Evolutionary conservation across 1,140 invertebrate species (phyloP).

Genomic region (Diorhabda elongata): DNA sequence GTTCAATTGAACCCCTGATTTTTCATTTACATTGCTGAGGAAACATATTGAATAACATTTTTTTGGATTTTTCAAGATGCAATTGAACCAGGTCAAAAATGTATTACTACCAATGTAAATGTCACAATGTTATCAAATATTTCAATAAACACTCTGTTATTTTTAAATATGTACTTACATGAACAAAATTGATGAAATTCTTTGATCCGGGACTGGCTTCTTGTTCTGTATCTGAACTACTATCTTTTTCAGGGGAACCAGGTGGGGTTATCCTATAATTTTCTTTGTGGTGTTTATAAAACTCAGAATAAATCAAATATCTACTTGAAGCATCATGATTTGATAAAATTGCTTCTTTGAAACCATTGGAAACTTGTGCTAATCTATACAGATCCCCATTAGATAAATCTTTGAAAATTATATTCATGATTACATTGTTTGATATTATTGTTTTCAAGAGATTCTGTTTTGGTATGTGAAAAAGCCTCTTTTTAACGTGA

Average conservation of each 20-base stretch:
- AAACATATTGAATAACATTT: too few species aligned
- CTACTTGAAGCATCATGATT: slow-evolving; percentile 27
- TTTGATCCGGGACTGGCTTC: slow-evolving; percentile 26
- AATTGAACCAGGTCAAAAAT: too few species aligned
- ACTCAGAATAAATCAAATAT: slow-evolving; percentile 12
- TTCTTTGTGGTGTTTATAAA: slow-evolving; percentile 36
- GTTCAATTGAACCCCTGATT: too few species aligned
- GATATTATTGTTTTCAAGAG: slow-evolving; percentile 23
- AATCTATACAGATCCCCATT: slow-evolving; percentile 38
- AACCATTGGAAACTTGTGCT: slow-evolving; percentile 25
- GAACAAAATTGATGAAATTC: slow-evolving; percentile 27
- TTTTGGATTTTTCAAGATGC: too few species aligned
- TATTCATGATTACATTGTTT: slow-evolving; percentile 33
- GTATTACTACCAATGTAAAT: too few species aligned
- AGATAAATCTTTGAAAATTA: slow-evolving; percentile 34
- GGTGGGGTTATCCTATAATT: slow-evolving; percentile 38
- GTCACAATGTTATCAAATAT: too few species aligned
- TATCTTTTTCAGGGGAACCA: slow-evolving; percentile 26
- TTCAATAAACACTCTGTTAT: not conserved
- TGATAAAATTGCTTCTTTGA: slow-evolving; percentile 26
- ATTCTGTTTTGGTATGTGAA: slow-evolving; percentile 10
- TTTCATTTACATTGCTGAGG: too few species aligned
- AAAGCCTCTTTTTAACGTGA: slow-evolving; percentile 22
- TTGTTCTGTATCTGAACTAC: slow-evolving; percentile 21
- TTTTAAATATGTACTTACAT: slow-evolving; percentile 22